A percentile compares a stretch with the other conserved stretches of the same genome.
Conservation (phyloP, 1,140 invertebrate species). For the Lethocerus indicus region DNA sequence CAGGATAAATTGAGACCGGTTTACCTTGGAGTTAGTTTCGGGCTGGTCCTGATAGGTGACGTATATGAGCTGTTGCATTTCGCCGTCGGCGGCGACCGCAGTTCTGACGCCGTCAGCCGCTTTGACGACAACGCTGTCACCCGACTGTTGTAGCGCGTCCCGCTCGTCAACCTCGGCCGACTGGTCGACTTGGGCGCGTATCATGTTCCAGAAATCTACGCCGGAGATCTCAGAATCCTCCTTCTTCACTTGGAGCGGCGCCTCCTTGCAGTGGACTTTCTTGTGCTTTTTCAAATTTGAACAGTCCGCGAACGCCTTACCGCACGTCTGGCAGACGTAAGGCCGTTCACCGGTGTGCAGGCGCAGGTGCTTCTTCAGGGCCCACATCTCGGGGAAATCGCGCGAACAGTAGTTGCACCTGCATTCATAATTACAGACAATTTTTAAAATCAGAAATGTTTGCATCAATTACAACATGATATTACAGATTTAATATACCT, state of each 20-base stretch:
- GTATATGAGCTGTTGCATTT: conserved; percentile 28
- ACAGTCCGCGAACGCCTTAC: conserved; percentile 51
- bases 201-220: background rate
- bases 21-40: conserved; percentile 20
- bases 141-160: background rate
- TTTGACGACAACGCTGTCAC: too few relatives aligned
- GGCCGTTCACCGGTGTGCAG: conserved; percentile 49
- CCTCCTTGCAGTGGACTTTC: conserved; percentile 14
- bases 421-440: too few relatives aligned
- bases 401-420: conserved; percentile 38
- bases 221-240: background rate
- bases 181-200: conserved; percentile 2
- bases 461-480: too few relatives aligned
- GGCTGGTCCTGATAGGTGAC: conserved; percentile 30
- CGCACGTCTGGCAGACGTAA: conserved; percentile 53
- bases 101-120: conserved; percentile 9
- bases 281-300: conserved; percentile 47
- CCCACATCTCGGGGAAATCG: conserved; percentile 45
- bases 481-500: too few relatives aligned
- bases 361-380: conserved; percentile 45
- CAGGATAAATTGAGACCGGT: too few relatives aligned
- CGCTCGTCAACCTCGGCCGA: conserved; percentile 2
- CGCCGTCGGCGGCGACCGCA: conserved; percentile 8
- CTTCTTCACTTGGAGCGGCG: background rate
- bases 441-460: too few relatives aligned